Evolutionary conservation across 1,140 invertebrate species (phyloP), one percentile per base, ranked within the genome.

Genomic region (Drosophila lini): DNA sequence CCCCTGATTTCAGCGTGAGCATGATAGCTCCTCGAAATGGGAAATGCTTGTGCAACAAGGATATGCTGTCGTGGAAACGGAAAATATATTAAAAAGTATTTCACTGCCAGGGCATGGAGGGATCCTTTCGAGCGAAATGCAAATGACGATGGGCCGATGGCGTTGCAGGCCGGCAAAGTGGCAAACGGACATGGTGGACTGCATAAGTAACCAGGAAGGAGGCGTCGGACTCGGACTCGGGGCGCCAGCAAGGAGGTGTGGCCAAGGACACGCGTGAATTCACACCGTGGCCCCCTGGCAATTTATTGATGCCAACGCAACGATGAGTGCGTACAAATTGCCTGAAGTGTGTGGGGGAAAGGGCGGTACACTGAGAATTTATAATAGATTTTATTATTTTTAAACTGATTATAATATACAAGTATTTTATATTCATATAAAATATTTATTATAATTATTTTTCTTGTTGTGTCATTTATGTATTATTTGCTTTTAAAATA

Each of bases 81-180:
- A 31, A 59, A 70, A 71, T 73, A 50, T 59, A 73, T 71, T 73
- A 58, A 73, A 57, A 71, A 31, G 48, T 73, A 73, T 71, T 73
- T 13, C 67, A 71, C 22, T 15, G 28, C 22, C 34, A 13, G 7
- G 36, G 44, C 34, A 52, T n/a, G 19, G 5, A 31, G 10, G 45
- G 10, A 44, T 28, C 65, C 34, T 41, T 69, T 44, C 25, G 47
- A 31, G 9, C 16, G 41, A 71, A 71, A 71, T 71, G 69, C 67
- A 73, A 73, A 73, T 73, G 65, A 48, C 42, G 52, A 45, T 19
- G 53, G 48, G 68, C 68, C 68, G 25, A 48, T 58, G 68, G 65
- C 65, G 13, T 71, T 58, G 65, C 68, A n/a, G 15, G 41, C 44
- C 65, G 52, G 68, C 47, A 69, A 38, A 70, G 52, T 70, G 68